Base-by-base conservation (phyloP, 2,797 vertebrate species). In the Ptychadena robeensis region DNA sequence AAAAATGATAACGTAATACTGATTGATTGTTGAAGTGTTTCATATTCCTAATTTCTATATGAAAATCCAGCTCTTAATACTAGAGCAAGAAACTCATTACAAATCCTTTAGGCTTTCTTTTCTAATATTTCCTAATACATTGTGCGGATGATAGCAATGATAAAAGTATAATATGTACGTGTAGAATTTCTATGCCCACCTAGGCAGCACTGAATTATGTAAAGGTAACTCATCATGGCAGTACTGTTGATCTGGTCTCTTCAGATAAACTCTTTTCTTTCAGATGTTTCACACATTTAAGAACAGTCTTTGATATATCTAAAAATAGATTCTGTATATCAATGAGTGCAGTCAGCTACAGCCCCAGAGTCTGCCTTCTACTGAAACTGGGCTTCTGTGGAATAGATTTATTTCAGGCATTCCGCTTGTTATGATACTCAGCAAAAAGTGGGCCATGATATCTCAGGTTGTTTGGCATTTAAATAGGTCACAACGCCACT, bases 401-500 rank as follows among this genome's bases (percentile, higher is more conserved):
- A 64, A 66, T 28, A 34, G 57, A 35, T 80, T 71, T 66, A 80
- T 81, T 37, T 81, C 70, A 22, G n/a, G 61, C 61, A 53, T 7
- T 66, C 37, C 35, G 70, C 34, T 65, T 73, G 57, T 73, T 35
- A 81, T 66, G 38, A 81, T 81, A 66, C 30, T 35, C 9, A 38
- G 27, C 32, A 44, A 73, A 35, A 73, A 73, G 37, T 67, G 59
- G 70, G 72, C 25, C 79, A 81, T 32, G 44, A 35, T 57, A 67
- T 7, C 27, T 48, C 34, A 32, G 61, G 31, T 73, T 64, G 59
- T 38, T 81, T 66, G 38, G 30, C 30, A 73, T 65, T 81, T 53
- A 80, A 81, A 73, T 81, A 81, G 79, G 79, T 73, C 79, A 81
- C 69, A 53, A 28, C 35, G 70, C 35, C 53, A 66, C 70, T 27